These are phyloP conservation scores for Pheosia gnoma DNA, from an alignment of 2,888 invertebrate genomes.

Conservation along the genomic window DNA sequence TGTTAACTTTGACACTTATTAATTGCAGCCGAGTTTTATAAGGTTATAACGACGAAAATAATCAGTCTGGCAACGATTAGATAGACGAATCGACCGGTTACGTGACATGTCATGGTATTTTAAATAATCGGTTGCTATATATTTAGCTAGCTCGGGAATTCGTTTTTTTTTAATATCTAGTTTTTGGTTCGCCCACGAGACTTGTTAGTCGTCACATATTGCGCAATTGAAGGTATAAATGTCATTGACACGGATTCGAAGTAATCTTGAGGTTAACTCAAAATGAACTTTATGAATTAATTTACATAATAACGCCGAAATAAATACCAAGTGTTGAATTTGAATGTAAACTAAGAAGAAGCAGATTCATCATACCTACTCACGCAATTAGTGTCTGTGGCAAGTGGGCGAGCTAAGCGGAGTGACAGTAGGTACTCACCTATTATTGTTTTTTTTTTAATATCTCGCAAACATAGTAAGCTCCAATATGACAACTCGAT, in stretches of 20 bases:
- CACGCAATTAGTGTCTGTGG: no score
- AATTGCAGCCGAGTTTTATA: slow-evolving; percentile 69
- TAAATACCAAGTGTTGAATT: not conserved
- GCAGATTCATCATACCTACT: not conserved
- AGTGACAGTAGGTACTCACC: no score
- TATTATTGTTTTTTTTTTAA: no score
- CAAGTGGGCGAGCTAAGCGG: no score
- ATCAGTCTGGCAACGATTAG: slow-evolving; percentile 62
- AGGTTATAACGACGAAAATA: slow-evolving; percentile 66
- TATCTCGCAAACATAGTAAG: no score
- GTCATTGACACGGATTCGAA: slow-evolving; percentile 2
- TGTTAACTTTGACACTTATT: slow-evolving; percentile 76
- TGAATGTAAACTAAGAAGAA: not conserved
- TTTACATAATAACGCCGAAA: not conserved
- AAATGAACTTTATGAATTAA: slow-evolving; percentile 1
- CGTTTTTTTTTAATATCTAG: slow-evolving; percentile 45
- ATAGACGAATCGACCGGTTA: slow-evolving; percentile 63
- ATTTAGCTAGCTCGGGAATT: slow-evolving; percentile 52
- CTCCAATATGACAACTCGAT: slow-evolving; percentile 42
- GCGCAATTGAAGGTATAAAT: not conserved
- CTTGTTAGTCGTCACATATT: slow-evolving; percentile 12
- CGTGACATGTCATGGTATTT: slow-evolving; percentile 65
- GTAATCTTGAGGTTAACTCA: slow-evolving; percentile 33
- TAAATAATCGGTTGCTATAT: slow-evolving; percentile 66
- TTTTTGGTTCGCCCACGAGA: slow-evolving; percentile 41